A percentile compares a stretch with the other conserved stretches of the same genome.
Evolutionary conservation across 1,140 invertebrate species (phyloP).

Genomic region (Bombus impatiens): DNA sequence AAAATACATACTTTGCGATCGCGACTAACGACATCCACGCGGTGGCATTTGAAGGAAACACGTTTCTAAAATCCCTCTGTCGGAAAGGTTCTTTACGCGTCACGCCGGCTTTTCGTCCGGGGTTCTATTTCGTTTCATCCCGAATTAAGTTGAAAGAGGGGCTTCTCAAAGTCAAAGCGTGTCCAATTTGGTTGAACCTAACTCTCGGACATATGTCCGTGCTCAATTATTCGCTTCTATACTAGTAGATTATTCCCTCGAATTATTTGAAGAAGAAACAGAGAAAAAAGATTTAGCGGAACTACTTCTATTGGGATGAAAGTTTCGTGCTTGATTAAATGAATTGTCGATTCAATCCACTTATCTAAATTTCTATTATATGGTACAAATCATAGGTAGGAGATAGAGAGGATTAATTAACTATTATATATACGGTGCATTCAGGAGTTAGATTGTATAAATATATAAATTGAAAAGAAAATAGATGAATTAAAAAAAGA

Average conservation of each 20-base stretch:
- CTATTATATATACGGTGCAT: too few relatives aligned
- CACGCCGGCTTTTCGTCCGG: not conserved
- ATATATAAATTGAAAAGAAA: too few relatives aligned
- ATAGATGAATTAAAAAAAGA: too few relatives aligned
- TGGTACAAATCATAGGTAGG: too few relatives aligned
- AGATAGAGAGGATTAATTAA: too few relatives aligned
- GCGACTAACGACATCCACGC: not conserved
- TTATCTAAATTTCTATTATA: too few relatives aligned
- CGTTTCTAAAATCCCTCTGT: conserved; percentile 24
- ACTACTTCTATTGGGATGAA: not conserved
- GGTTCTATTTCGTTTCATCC: conserved; percentile 25
- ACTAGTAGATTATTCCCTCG: not conserved
- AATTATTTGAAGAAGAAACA: not conserved
- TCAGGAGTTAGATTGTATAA: too few relatives aligned
- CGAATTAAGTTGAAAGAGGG: conserved; percentile 28
- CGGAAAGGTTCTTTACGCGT: not conserved
- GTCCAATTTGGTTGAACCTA: conserved; percentile 12
- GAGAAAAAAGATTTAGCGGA: not conserved
- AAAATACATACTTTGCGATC: conserved; percentile 32
- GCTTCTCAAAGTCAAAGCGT: conserved; percentile 3
- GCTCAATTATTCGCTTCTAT: conserved; percentile 31
- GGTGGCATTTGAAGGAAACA: not conserved
- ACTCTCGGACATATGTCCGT: not conserved
- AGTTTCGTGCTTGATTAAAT: not conserved
- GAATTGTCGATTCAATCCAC: too few relatives aligned